These are phyloP conservation scores for Ophioninae sp. DNA, from an alignment of 2,888 invertebrate species.

Conservation along the genomic window DNA sequence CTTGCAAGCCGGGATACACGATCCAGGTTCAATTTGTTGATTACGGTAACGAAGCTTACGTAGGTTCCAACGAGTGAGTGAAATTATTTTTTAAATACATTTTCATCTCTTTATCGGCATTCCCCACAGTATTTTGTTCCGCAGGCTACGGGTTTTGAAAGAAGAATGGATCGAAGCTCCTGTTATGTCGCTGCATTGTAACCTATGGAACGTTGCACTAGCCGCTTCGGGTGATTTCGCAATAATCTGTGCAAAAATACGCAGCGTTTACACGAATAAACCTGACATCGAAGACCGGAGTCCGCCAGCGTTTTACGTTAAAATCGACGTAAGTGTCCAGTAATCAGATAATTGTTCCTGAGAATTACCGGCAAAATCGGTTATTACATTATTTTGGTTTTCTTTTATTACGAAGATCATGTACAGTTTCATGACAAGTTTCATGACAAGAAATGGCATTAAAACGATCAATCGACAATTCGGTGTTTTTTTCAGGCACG, in stretches of 20 bases:
- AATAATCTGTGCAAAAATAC: neutral
- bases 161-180: slow-evolving; percentile 71
- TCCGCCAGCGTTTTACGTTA: slow-evolving; percentile 50
- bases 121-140: neutral
- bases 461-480: neutral
- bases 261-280: slow-evolving; percentile 1
- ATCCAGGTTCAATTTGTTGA: slow-evolving; percentile 88
- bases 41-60: slow-evolving; percentile 86
- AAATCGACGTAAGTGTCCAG: slow-evolving; percentile 64
- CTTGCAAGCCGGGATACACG: slow-evolving; percentile 70
- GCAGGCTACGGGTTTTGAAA: slow-evolving; percentile 65
- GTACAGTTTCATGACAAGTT: too few species aligned
- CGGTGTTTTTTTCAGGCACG: slow-evolving; percentile 57
- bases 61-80: slow-evolving; percentile 63
- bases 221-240: slow-evolving; percentile 13
- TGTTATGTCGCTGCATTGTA: slow-evolving; percentile 68
- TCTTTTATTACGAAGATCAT: too few species aligned
- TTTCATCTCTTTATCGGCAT: slow-evolving; percentile 2
- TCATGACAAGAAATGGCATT: too few species aligned
- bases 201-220: slow-evolving; percentile 63
- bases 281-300: neutral
- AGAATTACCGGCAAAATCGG: too few species aligned
- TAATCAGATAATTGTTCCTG: too few species aligned
- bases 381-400: too few species aligned
- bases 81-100: slow-evolving; percentile 27